Conservation (phyloP, 2,888 invertebrate species). For the Polydesmus complanatus region DNA sequence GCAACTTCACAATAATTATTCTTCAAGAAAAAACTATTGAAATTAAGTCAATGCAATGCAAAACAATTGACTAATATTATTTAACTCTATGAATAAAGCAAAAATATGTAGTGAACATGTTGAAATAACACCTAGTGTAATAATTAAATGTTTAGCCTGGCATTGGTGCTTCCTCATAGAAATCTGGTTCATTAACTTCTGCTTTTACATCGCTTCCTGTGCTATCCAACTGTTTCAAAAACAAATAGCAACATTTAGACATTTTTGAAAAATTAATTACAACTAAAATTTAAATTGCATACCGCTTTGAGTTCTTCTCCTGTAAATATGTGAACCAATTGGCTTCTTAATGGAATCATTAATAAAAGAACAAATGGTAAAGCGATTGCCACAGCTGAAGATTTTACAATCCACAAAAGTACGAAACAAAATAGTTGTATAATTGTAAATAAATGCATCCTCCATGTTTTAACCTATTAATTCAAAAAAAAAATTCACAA, state of each 20-base stretch:
- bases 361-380: conserved; percentile 87
- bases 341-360: conserved; percentile 73
- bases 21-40: no score
- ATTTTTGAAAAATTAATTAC: neutral
- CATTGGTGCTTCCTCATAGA: conserved; percentile 72
- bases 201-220: conserved; percentile 51
- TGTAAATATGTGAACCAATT: conserved; percentile 58
- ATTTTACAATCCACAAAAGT: conserved; percentile 75
- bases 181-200: conserved; percentile 79
- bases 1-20: no score
- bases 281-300: conserved; percentile 31
- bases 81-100: no score
- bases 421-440: conserved; percentile 67
- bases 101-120: no score
- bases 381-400: conserved; percentile 71
- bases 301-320: conserved; percentile 71
- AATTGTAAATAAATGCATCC: conserved; percentile 81
- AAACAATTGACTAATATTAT: no score
- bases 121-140: no score
- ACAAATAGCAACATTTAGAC: conserved; percentile 16
- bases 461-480: conserved; percentile 66
- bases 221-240: conserved; percentile 68
- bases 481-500: conserved; percentile 14
- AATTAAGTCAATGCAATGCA: no score
- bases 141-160: conserved; percentile 31